Conservation (phyloP, 2,888 invertebrate genomes). For the Diarsia rubi region DNA sequence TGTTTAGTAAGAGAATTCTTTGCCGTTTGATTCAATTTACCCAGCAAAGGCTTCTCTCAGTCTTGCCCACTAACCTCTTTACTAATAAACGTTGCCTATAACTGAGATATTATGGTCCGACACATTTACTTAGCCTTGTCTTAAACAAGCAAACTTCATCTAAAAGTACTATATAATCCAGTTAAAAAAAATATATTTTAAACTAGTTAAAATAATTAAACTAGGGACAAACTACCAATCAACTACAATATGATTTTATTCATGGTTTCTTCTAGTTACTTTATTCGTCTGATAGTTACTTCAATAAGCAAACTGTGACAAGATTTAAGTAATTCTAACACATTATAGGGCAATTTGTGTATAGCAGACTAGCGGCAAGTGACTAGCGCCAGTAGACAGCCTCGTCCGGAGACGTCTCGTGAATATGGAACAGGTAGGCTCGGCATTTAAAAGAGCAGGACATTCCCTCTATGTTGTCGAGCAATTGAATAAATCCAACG, state of each 20-base stretch:
- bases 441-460: slow-evolving; percentile 67
- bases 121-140: background rate
- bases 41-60: background rate
- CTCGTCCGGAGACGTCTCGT: slow-evolving; percentile 62
- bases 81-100: background rate
- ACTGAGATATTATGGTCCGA: background rate
- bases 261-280: background rate
- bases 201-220: background rate
- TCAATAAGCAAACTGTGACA: slow-evolving; percentile 1
- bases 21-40: slow-evolving; percentile 3
- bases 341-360: slow-evolving; percentile 25
- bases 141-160: background rate
- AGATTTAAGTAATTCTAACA: slow-evolving; percentile 25
- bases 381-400: slow-evolving; percentile 56
- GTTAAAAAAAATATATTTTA: background rate
- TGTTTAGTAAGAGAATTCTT: background rate
- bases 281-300: background rate
- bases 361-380: background rate
- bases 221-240: background rate
- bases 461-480: slow-evolving; percentile 61
- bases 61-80: background rate
- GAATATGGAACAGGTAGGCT: slow-evolving; percentile 75
- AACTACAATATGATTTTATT: background rate
- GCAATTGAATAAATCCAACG: slow-evolving; percentile 65
- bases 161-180: background rate